Evolutionary conservation across 2,888 invertebrate genomes (phyloP), one percentile per base, ranked within the genome.

Genomic region (Seira sanloemensis): DNA sequence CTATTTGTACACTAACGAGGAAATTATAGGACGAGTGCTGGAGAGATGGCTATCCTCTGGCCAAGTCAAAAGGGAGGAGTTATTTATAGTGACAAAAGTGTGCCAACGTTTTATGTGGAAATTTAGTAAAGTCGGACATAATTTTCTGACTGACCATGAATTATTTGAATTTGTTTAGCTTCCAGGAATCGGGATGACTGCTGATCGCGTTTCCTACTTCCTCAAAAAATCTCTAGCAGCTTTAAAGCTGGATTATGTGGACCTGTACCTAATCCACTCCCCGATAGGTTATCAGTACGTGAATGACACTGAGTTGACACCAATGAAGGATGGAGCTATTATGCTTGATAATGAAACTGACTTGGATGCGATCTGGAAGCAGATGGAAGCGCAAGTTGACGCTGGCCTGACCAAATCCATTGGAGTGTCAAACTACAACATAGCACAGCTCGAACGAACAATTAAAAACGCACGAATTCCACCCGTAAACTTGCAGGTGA

Each of bases 371-470:
- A 92, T 95, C 68, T 97, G 97, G 97, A 87, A 86, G 67, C 86
- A 93, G 86, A 93, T 96, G 92, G 93, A 95, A 90, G 93, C 93
- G 85, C 93, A 95, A 90, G 94, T 95, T 21, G 92, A 94, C 62
- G 92, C 92, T 0, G 96, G 96, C 0, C 92, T 94, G 21, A 92
- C 95, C 0, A 95, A 94, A 90, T 93, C 96, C 12, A 96, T 97
- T 89, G 97, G 97, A 0, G 90, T 97, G 1, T 97, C 97, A 0
- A 97, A 97, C 91, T 94, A 96, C 90, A 97, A 95, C 91, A 92
- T 91, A 26, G 92, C 92, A 19, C 97, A 98, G 92, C 92, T 97
- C 81, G 91, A 93, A 74, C 93, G 94, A 75, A 91, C 97, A 77
- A 90, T 94, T 25, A 92, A 93, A 21, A 92, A 92, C 65, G 93